Evolutionary conservation across 37 sponge, comb jelly and placozoan species (phyloP), one percentile per base, ranked within the genome.

Genomic region (Cliona cf. orientalis): DNA sequence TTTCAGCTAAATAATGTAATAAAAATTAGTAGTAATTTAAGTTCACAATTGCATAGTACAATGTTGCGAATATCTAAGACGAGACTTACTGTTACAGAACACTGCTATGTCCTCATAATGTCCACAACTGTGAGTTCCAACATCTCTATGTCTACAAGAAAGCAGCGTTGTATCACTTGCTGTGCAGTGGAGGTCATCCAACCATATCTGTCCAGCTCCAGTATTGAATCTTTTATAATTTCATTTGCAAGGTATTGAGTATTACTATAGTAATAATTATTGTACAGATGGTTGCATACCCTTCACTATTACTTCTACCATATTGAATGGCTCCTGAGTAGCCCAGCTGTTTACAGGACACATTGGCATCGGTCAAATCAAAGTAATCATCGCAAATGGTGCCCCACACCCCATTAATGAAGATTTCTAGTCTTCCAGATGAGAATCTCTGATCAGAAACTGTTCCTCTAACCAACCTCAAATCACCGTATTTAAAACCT

Each of bases 351-450:
- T 46, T 44, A 45, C 73, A 72, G 28, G 73, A 26, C 2, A 72
- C 73, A 72, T 49, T 46, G 29, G 73, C 49, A 46, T 72, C 57
- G 25, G 56, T 72, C 31, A 25, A 28, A 12, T 72, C 73, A 44
- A 44, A 72, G 21, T 5, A 46, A 26, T 72, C 73, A 72, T 49
- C 73, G 53, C 73, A 72, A 5, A 72, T 33, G 19, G 73, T 72
- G 12, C 73, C 73, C 73, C 73, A 72, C 56, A 55, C 56, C 28
- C 73, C 73, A 72, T 49, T 72, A 4, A 46, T 49, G 73, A 31
- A 72, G 73, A 72, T 72, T 35, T 72, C 73, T 32, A 72, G 49
- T 49, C 73, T 31, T 32, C 73, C 73, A 49, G 73, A 72, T 19
- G 34, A 46, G 56, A 46, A 72, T 5, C 19, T 49, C 25, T 53